Evolutionary conservation across 1,140 invertebrate species (phyloP).

Genomic region (Caerostris extrusa): DNA sequence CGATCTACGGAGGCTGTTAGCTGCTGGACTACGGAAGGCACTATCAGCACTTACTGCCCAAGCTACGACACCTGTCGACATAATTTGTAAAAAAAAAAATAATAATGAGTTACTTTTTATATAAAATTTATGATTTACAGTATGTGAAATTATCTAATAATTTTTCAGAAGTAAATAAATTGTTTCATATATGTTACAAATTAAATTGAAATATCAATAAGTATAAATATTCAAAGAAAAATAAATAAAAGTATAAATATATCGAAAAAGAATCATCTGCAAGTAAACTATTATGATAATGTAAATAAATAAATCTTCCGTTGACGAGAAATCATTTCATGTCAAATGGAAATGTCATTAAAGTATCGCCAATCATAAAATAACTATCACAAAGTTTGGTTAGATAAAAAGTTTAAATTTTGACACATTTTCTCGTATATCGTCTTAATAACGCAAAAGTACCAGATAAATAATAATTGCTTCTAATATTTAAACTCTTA

Average conservation of each 20-base stretch:
- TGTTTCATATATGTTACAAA: not conserved
- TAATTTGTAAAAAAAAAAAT: not conserved
- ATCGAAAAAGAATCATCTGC: too few species aligned
- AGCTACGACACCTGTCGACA: constrained; percentile 54
- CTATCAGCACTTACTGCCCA: constrained; percentile 70
- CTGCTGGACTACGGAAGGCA: constrained; percentile 7
- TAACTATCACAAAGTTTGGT: too few species aligned
- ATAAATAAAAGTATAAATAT: not conserved
- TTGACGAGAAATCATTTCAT: too few species aligned
- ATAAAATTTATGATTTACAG: not conserved
- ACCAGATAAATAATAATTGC: too few species aligned
- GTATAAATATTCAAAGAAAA: not conserved
- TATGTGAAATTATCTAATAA: not conserved
- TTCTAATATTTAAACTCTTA: too few species aligned
- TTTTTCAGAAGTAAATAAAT: not conserved
- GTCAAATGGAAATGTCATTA: too few species aligned
- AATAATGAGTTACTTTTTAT: not conserved
- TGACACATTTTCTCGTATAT: too few species aligned
- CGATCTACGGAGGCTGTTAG: constrained; percentile 20
- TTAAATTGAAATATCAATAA: not conserved
- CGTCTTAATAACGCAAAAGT: too few species aligned
- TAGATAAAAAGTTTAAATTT: too few species aligned
- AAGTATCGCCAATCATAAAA: too few species aligned
- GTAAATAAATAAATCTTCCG: too few species aligned
- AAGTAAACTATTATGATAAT: too few species aligned